These are phyloP conservation scores for Motacilla tschutschensis DNA, from an alignment of 2,113 vertebrate genomes.

Conservation along the genomic window DNA sequence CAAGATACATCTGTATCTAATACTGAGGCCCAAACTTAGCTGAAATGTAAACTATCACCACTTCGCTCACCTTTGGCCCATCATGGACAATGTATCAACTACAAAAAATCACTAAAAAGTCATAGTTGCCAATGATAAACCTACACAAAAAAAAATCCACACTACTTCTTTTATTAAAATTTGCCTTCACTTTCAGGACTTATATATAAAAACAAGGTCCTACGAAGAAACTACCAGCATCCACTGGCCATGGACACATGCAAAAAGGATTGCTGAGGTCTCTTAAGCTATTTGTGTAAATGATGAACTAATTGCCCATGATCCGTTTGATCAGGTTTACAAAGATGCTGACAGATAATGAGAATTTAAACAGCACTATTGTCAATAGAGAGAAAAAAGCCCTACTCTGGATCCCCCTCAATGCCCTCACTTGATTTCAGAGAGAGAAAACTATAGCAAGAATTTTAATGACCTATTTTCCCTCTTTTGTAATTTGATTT, in stretches of 20 bases:
- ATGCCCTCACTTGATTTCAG: neutral
- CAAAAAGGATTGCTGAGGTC: neutral
- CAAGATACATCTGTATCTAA: neutral
- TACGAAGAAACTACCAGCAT: neutral
- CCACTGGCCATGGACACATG: neutral
- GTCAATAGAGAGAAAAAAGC: neutral
- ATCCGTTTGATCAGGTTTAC: neutral
- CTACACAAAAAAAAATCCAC: neutral
- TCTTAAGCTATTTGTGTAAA: neutral
- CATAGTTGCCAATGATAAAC: neutral
- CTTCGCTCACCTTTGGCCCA: neutral
- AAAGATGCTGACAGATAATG: neutral
- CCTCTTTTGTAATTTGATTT: neutral
- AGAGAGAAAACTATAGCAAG: neutral
- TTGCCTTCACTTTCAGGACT: neutral
- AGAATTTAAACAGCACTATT: neutral
- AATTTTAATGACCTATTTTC: conserved; percentile 26
- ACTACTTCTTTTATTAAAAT: neutral
- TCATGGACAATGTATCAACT: neutral
- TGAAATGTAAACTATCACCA: neutral
- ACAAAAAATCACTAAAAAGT: neutral
- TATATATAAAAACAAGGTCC: neutral
- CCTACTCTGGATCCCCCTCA: neutral
- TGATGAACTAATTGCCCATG: neutral
- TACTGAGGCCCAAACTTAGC: neutral